phyloP scores from a whole-genome alignment of 2,888 invertebrate genomes.

The Oxyscelio sp. region DNA sequence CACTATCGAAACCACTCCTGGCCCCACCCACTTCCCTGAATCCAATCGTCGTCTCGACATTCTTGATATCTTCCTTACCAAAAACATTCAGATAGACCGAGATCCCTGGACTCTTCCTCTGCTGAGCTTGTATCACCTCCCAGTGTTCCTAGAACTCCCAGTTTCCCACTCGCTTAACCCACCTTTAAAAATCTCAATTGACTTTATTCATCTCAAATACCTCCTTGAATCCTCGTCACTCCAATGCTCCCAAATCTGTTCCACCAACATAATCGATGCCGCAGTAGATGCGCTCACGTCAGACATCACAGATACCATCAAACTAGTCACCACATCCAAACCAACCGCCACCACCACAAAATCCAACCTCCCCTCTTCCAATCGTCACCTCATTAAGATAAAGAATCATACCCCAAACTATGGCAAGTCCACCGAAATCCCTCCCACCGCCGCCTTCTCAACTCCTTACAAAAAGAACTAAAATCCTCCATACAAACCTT shows the following conservation, averaged over 20 bases:
- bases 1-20: no score
- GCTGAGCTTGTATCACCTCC: slow-evolving; percentile 26
- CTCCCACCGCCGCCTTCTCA: not conserved
- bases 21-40: not conserved
- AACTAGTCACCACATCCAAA: not conserved
- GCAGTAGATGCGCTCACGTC: not conserved
- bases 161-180: no score
- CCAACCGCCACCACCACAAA: not conserved
- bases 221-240: not conserved
- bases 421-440: not conserved
- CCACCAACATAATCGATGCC: not conserved
- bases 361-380: not conserved
- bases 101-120: not conserved
- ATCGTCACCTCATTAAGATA: not conserved
- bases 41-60: not conserved
- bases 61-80: slow-evolving; percentile 42
- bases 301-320: not conserved
- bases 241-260: not conserved
- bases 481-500: not conserved
- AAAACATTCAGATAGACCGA: slow-evolving; percentile 2
- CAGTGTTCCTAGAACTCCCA: no score
- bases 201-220: slow-evolving; percentile 1
- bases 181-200: not conserved
- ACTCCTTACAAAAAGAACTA: not conserved
- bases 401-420: slow-evolving; percentile 3